Conservation (phyloP, 2,888 invertebrate species). For the Ypsolopha scabrella region DNA sequence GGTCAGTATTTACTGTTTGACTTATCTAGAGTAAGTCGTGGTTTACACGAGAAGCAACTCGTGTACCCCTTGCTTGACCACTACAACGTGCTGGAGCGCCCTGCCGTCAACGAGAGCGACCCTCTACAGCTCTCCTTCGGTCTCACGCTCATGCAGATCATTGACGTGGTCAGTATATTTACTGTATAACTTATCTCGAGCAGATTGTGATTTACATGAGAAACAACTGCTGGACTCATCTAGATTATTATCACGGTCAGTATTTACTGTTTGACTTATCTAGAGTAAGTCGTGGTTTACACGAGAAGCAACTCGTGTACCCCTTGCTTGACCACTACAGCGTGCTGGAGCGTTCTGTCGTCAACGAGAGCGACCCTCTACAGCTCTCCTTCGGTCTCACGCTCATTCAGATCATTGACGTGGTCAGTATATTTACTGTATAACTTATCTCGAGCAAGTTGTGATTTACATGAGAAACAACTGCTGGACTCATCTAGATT, state of each 20-base stretch:
- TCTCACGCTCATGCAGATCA: slow-evolving; percentile 97
- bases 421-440: slow-evolving; percentile 76
- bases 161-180: slow-evolving; percentile 97
- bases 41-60: slow-evolving; percentile 92
- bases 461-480: slow-evolving; percentile 93
- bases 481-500: slow-evolving; percentile 94
- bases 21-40: slow-evolving; percentile 82
- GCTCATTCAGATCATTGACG: slow-evolving; percentile 98
- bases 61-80: slow-evolving; percentile 91
- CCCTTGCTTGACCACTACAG: slow-evolving; percentile 94
- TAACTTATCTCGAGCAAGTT: slow-evolving; percentile 40
- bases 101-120: slow-evolving; percentile 96
- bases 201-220: no score
- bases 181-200: no score
- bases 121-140: slow-evolving; percentile 95
- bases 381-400: slow-evolving; percentile 96
- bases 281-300: slow-evolving; percentile 78
- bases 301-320: slow-evolving; percentile 93
- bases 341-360: slow-evolving; percentile 93
- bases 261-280: no score
- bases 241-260: no score
- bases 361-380: slow-evolving; percentile 96
- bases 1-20: no score
- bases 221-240: no score
- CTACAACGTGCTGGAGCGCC: slow-evolving; percentile 95